Conservation (phyloP, 2,113 vertebrate genomes). For the Oryctolagus cuniculus region mOryCun1.1 NC_091439.1:33985001-33985500, state of each 20-base stretch:
- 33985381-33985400: background rate
- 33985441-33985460: background rate
- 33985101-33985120: background rate
- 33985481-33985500: background rate
- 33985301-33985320: background rate
- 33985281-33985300: background rate
- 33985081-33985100: background rate
- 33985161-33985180: background rate
- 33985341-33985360: background rate
- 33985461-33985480: background rate
- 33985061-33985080: background rate
- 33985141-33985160: background rate
- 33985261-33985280: background rate
- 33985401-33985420: background rate
- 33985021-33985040: background rate
- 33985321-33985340: background rate
- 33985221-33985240: background rate
- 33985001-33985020: background rate
- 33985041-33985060: background rate
- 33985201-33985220: background rate
- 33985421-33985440: background rate
- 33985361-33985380: background rate
- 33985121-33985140: background rate
- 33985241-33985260: background rate
- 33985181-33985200: accelerated